Base-by-base conservation (phyloP, 2,797 vertebrate species). In the Danio choprae region DNA sequence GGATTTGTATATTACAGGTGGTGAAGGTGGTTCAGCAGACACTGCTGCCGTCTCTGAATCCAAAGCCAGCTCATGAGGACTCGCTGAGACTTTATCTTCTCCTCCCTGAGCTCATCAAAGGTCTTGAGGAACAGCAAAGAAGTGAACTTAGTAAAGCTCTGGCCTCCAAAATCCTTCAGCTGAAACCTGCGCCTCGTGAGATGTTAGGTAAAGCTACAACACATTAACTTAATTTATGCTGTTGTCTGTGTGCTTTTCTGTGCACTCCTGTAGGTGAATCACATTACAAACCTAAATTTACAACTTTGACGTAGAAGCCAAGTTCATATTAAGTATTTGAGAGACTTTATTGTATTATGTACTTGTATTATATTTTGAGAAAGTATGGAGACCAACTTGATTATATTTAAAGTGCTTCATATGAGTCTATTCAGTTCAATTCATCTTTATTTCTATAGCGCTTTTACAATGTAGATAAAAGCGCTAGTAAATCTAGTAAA, bases 21-120 rank as follows among this genome's bases (percentile, higher is more conserved):
- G 74, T 79, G 74, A 83, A 70, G 0, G 74, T 70, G 16, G 83
- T 93, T 11, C 11, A 56, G 15, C 0, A 46, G 0, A 74, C 53
- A 0, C 86, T 94, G 43, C 46, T 93, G 44, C 76, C 71, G 0
- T 87, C 86, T 3, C 51, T 93, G 81, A 48, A 67, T 51, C 51
- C 68, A 22, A 84, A 79, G 36, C 84, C 80, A 38, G 51, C 68
- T 71, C 88, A 87, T 1, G 86, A 86, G 11, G 93, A 94, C 84
- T 87, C 82, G 63, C 84, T 93, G 69, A 90, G 92, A 82, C 50
- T 92, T 84, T 93, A 90, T 78, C 84, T 94, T 80, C 86, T 94
- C 77, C 65, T 94, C 56, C 90, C 92, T n/a, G 84, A 90, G 44
- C 87, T 94, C 56, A 73, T 93, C 38, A 68, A 78, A 16, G 58